Percentiles rank a stretch among this genome's conserved stretches.
These are phyloP conservation scores for Drosophila phalerata DNA, from an alignment of 2,888 invertebrate species.

Conservation along the genomic window DNA sequence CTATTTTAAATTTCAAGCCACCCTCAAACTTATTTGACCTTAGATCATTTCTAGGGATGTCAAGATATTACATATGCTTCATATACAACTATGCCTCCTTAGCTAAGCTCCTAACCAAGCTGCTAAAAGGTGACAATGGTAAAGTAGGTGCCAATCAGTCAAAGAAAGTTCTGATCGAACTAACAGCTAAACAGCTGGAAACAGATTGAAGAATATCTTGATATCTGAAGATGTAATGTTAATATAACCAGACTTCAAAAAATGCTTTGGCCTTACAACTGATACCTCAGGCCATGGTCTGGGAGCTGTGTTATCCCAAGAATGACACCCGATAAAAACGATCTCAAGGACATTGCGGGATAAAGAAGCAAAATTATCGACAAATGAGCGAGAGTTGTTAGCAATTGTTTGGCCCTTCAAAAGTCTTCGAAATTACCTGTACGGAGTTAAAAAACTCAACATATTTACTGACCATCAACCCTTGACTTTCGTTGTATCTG, in stretches of 20 bases:
- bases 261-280: conserved; percentile 13
- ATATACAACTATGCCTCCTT: too few relatives aligned
- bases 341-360: too few relatives aligned
- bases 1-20: background rate
- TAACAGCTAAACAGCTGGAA: background rate
- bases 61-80: background rate
- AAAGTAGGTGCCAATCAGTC: conserved; percentile 1
- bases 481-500: background rate
- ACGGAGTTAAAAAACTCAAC: background rate
- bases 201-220: conserved; percentile 11
- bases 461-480: background rate
- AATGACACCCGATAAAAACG: background rate
- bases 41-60: conserved; percentile 3
- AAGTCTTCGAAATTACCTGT: conserved; percentile 2
- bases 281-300: conserved; percentile 1
- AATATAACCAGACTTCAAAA: conserved; percentile 11
- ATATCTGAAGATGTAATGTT: conserved; percentile 12
- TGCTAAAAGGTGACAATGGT: background rate
- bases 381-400: background rate
- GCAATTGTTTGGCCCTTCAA: background rate
- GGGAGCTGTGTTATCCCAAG: too few relatives aligned
- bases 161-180: background rate
- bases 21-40: background rate
- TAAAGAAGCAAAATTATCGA: background rate
- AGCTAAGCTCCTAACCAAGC: background rate